These are phyloP conservation scores for Triplophysa dalaica DNA, from an alignment of 2,113 vertebrate genomes.

Conservation along the genomic window DNA sequence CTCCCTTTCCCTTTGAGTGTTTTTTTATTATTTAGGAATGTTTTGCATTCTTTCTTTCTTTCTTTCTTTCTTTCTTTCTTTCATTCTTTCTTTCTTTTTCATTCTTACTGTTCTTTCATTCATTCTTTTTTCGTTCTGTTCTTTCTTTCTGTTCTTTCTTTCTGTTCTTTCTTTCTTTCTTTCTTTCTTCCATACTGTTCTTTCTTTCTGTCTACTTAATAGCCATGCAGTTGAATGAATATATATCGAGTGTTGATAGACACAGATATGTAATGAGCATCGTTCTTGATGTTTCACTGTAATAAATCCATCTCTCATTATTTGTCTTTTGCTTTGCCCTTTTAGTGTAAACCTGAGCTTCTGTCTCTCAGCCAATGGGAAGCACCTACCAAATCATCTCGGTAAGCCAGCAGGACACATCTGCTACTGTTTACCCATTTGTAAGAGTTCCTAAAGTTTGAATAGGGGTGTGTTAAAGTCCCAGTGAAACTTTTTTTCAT, in stretches of 20 bases:
- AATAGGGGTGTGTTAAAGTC: constrained; percentile 16
- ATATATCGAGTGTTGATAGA: background rate
- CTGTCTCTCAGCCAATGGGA: constrained; percentile 87
- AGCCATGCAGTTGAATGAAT: background rate
- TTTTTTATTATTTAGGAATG: background rate
- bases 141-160: too few relatives aligned
- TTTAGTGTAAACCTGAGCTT: constrained; percentile 90
- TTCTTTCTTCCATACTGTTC: background rate
- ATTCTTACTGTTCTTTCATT: background rate
- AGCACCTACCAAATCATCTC: constrained; percentile 80
- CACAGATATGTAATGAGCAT: constrained; percentile 29
- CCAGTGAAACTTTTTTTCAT: too few relatives aligned
- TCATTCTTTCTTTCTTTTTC: background rate
- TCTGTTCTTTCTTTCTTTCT: constrained; percentile 11
- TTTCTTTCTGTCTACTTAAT: too few relatives aligned
- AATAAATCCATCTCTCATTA: constrained; percentile 51
- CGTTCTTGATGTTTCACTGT: constrained; percentile 31
- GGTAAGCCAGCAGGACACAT: constrained; percentile 77
- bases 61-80: too few relatives aligned
- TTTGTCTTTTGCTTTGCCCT: constrained; percentile 56
- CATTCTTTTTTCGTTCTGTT: background rate
- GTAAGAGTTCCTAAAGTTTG: constrained; percentile 36
- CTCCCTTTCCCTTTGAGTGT: background rate
- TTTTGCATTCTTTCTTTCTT: too few relatives aligned
- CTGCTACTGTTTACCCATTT: constrained; percentile 54